Evolutionary conservation across 2,888 invertebrate species (phyloP).

Genomic region (Candidula unifasciata): DNA sequence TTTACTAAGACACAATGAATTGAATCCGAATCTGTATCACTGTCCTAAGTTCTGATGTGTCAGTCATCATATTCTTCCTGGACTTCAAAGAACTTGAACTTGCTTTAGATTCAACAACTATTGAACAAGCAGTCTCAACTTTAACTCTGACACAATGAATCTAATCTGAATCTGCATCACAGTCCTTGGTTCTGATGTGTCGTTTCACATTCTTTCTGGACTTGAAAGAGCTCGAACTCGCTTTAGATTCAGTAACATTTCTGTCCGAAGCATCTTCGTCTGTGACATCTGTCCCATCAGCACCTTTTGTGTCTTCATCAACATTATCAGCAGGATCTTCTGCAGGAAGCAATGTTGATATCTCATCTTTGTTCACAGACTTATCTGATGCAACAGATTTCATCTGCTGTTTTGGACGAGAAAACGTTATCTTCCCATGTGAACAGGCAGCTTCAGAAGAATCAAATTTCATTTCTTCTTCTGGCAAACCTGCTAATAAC

Average conservation of each 20-base stretch:
- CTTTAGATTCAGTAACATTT: background rate
- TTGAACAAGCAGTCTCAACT: too few species aligned
- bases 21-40: too few species aligned
- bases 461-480: slow-evolving; percentile 59
- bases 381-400: background rate
- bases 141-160: too few species aligned
- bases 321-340: slow-evolving; percentile 39
- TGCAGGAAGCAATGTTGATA: background rate
- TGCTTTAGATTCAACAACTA: background rate
- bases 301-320: slow-evolving; percentile 39
- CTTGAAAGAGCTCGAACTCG: slow-evolving; percentile 28
- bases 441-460: slow-evolving; percentile 62
- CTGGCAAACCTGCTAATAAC: slow-evolving; percentile 69
- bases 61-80: slow-evolving; percentile 44
- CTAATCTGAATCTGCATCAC: slow-evolving; percentile 38
- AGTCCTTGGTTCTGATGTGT: slow-evolving; percentile 31
- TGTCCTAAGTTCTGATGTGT: too few species aligned
- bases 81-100: slow-evolving; percentile 31
- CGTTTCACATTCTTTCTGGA: slow-evolving; percentile 40
- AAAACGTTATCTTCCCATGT: slow-evolving; percentile 62
- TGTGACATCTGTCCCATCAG: background rate
- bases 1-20: too few species aligned
- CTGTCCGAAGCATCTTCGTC: background rate
- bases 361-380: background rate
- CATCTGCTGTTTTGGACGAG: slow-evolving; percentile 37